phyloP scores from a whole-genome alignment of 2,888 invertebrate species.

The Lucinisca nassula region DNA sequence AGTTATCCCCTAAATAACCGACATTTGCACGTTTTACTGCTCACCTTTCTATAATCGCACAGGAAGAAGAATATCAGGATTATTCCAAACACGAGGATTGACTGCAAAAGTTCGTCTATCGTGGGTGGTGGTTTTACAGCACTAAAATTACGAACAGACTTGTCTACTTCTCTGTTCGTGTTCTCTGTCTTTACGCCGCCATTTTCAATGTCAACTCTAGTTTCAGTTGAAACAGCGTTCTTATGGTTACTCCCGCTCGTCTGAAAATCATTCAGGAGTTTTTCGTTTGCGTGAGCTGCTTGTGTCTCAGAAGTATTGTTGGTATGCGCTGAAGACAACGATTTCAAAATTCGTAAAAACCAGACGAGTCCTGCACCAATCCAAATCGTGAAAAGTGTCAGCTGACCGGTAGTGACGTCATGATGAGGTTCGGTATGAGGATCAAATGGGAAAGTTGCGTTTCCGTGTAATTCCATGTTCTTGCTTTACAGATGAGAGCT shows the following conservation, averaged over 20 bases:
- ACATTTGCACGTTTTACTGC: no score
- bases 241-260: not conserved
- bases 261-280: not conserved
- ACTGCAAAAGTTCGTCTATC: constrained; percentile 66
- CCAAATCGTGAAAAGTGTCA: constrained; percentile 65
- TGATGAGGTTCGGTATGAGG: constrained; percentile 48
- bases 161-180: not conserved
- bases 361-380: constrained; percentile 35
- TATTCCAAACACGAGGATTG: constrained; percentile 70
- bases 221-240: not conserved
- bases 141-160: not conserved
- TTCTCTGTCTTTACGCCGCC: not conserved
- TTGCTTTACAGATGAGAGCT: no score
- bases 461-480: not conserved
- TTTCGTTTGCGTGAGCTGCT: not conserved
- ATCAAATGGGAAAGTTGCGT: not conserved
- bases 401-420: constrained; percentile 67
- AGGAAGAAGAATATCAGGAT: constrained; percentile 78
- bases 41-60: constrained; percentile 81
- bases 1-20: no score
- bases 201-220: constrained; percentile 15
- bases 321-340: not conserved
- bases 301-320: not conserved
- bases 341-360: constrained; percentile 30
- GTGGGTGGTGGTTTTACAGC: constrained; percentile 52